Base-by-base conservation (phyloP, 2,797 vertebrate species). In the Leucoraja ocellata region DNA sequence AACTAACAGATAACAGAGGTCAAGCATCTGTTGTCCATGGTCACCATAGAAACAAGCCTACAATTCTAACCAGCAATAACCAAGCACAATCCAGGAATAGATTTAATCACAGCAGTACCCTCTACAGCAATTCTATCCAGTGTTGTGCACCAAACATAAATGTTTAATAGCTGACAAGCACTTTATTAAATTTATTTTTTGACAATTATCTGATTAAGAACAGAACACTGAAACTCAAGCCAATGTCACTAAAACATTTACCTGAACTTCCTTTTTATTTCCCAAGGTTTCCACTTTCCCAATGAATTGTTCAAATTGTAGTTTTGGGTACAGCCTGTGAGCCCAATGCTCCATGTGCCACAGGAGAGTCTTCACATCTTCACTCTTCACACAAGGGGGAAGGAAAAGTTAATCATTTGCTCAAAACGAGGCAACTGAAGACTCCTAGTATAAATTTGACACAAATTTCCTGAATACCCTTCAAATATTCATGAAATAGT, bases 271-370 rank as follows among this genome's bases (percentile, higher is more conserved):
- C 94, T 98, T 98, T 95, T 99, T 99, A 95, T 93, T 95, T 93
- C 99, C 98, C 14, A 99, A 95, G 93, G 95, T 94, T 94, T 99
- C 99, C 7, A 99, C 96, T 95, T 94, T 97, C 93, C 98, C 97
- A 0, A 99, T 96, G 93, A 99, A 99, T 93, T 98, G 98, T 91
- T 99, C 98, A 96, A 99, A 99, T 91, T 98, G 97, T 93, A 99
- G 95, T 94, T 98, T 98, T 36, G 98, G 98, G 95, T 96, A 99
- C 1, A 99, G 94, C 28, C 99, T 96, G 94, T 99, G 98, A 39
- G 98, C 99, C 99, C 99, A 99, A 95, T 99, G 99, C 95, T 99
- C 98, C 98, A 99, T 98, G 77, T 97, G 97, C 91, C 95, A 97
- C 94, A 99, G 97, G 2, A 99, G 96, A 0, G 96, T 96, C 94